Conservation (phyloP, 2,113 vertebrate genomes). For the Thalassoma bifasciatum region DNA sequence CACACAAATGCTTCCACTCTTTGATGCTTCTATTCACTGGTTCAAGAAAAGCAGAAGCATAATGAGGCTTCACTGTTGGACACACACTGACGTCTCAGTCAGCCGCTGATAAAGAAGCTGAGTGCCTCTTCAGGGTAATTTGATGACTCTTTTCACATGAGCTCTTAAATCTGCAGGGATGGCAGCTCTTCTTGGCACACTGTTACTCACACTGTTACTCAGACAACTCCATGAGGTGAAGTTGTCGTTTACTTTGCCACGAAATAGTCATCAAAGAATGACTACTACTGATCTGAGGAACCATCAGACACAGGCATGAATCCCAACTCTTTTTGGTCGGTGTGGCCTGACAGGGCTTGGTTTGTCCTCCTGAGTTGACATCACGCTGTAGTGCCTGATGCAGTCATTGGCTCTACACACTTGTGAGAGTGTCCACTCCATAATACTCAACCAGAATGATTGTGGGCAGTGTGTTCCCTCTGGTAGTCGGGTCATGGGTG, state of each 20-base stretch:
- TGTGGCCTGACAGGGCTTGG: too few relatives aligned
- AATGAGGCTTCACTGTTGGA: not conserved
- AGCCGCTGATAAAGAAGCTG: not conserved
- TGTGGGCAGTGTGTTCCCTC: too few relatives aligned
- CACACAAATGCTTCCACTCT: not conserved
- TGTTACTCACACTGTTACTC: not conserved
- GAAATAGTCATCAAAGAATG: not conserved
- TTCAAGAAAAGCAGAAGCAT: not conserved
- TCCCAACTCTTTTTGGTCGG: too few relatives aligned
- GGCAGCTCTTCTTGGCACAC: not conserved
- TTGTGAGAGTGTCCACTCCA: too few relatives aligned
- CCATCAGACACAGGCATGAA: too few relatives aligned
- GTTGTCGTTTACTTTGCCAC: not conserved
- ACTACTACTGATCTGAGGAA: not conserved
- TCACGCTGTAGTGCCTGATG: too few relatives aligned
- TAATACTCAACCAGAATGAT: too few relatives aligned
- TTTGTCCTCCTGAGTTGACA: too few relatives aligned
- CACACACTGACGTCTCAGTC: not conserved
- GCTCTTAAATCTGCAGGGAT: slow-evolving; percentile 1
- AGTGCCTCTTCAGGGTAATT: not conserved
- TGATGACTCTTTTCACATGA: not conserved
- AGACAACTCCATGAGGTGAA: not conserved
- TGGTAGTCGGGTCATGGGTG: too few relatives aligned
- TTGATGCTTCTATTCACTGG: not conserved
- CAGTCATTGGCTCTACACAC: too few relatives aligned